Percentiles rank a stretch among this genome's conserved stretches.
phyloP scores from a whole-genome alignment of 2,797 vertebrate species.

The Myotis planiceps region DNA sequence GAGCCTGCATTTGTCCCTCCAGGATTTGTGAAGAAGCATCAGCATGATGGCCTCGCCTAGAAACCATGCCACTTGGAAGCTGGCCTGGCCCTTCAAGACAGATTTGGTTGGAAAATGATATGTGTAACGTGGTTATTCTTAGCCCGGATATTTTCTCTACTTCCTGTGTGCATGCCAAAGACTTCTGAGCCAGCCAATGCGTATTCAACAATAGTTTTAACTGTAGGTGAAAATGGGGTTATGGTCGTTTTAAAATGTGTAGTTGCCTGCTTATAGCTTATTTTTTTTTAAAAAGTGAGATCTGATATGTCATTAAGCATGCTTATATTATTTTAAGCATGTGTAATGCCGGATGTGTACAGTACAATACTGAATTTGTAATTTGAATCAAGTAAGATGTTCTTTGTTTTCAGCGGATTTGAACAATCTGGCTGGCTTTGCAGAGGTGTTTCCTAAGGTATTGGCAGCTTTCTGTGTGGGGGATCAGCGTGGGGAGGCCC shows the following conservation, averaged over 20 bases:
- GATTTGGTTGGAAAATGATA: not conserved
- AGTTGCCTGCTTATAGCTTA: slow-evolving; percentile 42
- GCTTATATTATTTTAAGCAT: slow-evolving; percentile 72
- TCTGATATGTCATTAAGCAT: slow-evolving; percentile 29
- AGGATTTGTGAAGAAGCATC: not conserved
- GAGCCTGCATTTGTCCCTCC: not conserved
- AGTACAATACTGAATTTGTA: slow-evolving; percentile 81
- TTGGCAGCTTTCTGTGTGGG: not conserved
- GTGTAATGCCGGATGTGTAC: slow-evolving; percentile 71
- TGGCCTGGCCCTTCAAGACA: not conserved
- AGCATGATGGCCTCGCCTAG: not conserved
- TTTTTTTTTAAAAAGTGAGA: slow-evolving; percentile 56
- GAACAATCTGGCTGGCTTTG: not conserved
- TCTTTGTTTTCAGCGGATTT: not conserved
- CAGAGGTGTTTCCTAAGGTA: not conserved
- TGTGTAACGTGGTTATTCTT: not conserved
- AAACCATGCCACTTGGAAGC: not conserved
- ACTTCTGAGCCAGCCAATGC: slow-evolving; percentile 32
- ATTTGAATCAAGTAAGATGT: slow-evolving; percentile 70
- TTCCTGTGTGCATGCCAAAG: not conserved
- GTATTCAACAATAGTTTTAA: not conserved
- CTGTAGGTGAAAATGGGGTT: not conserved
- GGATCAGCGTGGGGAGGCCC: too few relatives aligned
- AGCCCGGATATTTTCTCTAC: not conserved
- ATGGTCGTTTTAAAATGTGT: not conserved